These are phyloP conservation scores for Oncorhynchus keta DNA, from an alignment of 2,113 vertebrate genomes.

Conservation along the genomic window DNA sequence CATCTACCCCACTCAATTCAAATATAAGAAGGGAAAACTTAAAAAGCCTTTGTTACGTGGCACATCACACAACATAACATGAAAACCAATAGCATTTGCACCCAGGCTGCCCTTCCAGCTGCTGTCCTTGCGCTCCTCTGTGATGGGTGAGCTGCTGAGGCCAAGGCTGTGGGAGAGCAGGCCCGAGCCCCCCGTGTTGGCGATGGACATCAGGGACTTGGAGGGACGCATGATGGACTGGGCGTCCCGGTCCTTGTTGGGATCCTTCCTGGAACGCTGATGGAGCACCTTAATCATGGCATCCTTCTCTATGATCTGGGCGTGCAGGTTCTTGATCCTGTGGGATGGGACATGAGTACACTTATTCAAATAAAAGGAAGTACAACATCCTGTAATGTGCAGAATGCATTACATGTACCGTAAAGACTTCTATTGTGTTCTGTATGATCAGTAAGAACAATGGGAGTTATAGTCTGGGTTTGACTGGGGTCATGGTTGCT, in stretches of 20 bases:
- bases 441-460: too few relatives aligned
- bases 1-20: too few relatives aligned
- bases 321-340: constrained; percentile 97
- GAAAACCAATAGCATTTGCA: constrained; percentile 55
- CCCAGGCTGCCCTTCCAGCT: constrained; percentile 98
- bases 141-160: constrained; percentile 88
- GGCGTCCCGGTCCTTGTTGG: constrained; percentile 80
- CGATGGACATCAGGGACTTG: constrained; percentile 97
- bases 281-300: constrained; percentile 99
- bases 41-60: too few relatives aligned
- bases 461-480: too few relatives aligned
- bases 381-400: too few relatives aligned
- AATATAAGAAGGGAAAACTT: too few relatives aligned
- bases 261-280: constrained; percentile 94
- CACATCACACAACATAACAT: too few relatives aligned
- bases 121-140: constrained; percentile 90
- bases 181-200: constrained; percentile 82
- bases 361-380: too few relatives aligned
- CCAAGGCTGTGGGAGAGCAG: constrained; percentile 86
- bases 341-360: background rate
- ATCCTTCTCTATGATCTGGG: constrained; percentile 98
- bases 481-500: too few relatives aligned
- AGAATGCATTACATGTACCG: too few relatives aligned
- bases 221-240: constrained; percentile 91
- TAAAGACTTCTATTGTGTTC: too few relatives aligned